A percentile compares a stretch with the other conserved stretches of the same genome.
phyloP scores from a whole-genome alignment of 2,113 vertebrate species.

The Elaphurus davidianus region DNA sequence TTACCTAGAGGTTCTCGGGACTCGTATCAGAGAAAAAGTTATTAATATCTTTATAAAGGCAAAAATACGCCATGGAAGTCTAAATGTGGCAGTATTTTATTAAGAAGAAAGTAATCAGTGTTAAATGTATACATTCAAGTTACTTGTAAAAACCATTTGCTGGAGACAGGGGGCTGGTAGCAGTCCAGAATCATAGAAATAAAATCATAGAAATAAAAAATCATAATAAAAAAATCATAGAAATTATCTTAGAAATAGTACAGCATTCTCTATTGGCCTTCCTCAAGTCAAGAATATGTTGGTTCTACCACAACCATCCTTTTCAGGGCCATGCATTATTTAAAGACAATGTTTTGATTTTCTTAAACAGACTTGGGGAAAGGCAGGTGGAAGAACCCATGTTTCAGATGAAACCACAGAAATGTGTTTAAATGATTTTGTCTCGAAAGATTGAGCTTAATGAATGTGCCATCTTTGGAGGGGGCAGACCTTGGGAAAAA shows the following conservation, averaged over 20 bases:
- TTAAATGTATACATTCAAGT: neutral
- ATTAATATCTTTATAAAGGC: slow-evolving; percentile 53
- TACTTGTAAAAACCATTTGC: slow-evolving; percentile 46
- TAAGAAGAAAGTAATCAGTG: slow-evolving; percentile 50
- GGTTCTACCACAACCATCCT: neutral
- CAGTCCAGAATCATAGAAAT: neutral
- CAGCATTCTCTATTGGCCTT: neutral
- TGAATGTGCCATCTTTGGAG: neutral
- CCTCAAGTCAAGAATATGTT: neutral
- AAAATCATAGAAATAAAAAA: too few relatives aligned
- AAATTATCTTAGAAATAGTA: slow-evolving; percentile 24
- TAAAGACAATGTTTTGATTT: neutral
- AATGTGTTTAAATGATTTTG: neutral
- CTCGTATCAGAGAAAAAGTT: slow-evolving; percentile 43
- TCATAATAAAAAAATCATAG: too few relatives aligned
- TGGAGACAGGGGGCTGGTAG: neutral
- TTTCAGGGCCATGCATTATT: neutral
- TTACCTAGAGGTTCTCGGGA: slow-evolving; percentile 6
- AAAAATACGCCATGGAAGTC: slow-evolving; percentile 38
- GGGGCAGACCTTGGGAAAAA: neutral
- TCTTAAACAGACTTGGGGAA: neutral
- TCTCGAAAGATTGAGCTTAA: neutral
- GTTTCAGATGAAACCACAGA: neutral
- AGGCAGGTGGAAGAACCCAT: neutral
- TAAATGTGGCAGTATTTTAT: slow-evolving; percentile 54